Percentiles rank a stretch among this genome's conserved stretches.
phyloP scores from a whole-genome alignment of 2,888 invertebrate species.

The Cremastobaeus sp. region DNA sequence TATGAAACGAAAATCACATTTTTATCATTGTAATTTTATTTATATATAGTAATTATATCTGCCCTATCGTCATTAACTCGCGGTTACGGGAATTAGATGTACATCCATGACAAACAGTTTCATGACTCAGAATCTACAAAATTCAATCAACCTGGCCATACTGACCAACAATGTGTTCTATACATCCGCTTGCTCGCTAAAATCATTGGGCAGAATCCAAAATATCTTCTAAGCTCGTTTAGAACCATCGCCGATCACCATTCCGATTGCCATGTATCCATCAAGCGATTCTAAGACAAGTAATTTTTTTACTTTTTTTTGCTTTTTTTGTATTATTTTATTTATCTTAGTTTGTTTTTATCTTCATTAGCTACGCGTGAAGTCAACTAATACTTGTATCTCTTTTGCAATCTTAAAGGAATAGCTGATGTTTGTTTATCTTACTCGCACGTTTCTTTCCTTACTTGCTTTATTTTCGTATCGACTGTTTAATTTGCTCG shows the following conservation, averaged over 20 bases:
- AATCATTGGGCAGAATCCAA: conserved; percentile 55
- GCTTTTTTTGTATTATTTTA: conserved; percentile 37
- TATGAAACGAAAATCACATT: conserved; percentile 53
- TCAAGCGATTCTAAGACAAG: conserved; percentile 62
- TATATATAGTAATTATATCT: conserved; percentile 32
- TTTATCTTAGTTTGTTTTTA: conserved; percentile 50
- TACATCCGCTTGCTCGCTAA: conserved; percentile 44
- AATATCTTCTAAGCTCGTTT: conserved; percentile 61
- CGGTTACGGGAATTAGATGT: conserved; percentile 37
- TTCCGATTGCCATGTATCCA: conserved; percentile 59
- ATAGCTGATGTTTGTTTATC: conserved; percentile 51
- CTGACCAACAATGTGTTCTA: conserved; percentile 57
- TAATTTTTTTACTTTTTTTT: conserved; percentile 52
- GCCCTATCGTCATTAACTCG: conserved; percentile 34
- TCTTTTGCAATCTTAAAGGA: conserved; percentile 53
- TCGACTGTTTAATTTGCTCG: conserved; percentile 23
- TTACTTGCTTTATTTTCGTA: conserved; percentile 4
- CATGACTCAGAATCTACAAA: conserved; percentile 59
- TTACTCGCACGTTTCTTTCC: conserved; percentile 10
- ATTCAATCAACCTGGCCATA: conserved; percentile 59
- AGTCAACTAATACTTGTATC: conserved; percentile 58
- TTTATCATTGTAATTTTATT: conserved; percentile 33
- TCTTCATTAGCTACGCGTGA: conserved; percentile 59
- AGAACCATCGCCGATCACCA: conserved; percentile 58
- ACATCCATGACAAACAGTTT: conserved; percentile 61